These are phyloP conservation scores for Scolopax mira DNA, from an alignment of 2,113 vertebrate species.

Conservation along the genomic window DNA sequence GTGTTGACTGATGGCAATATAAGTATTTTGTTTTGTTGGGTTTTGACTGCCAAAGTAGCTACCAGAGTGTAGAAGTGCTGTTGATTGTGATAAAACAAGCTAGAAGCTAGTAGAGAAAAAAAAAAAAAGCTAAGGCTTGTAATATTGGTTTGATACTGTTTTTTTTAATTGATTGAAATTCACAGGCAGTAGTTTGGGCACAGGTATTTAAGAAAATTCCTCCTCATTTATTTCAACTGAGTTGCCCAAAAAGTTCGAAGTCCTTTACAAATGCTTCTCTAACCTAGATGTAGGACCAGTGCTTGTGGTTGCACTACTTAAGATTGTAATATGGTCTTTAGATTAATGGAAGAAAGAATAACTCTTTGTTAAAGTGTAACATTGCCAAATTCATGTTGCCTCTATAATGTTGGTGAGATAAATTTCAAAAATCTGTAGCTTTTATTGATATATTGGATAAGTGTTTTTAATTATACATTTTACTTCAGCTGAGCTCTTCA, in stretches of 20 bases:
- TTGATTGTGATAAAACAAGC: background rate
- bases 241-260: background rate
- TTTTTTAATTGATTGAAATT: background rate
- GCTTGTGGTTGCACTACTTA: background rate
- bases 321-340: background rate
- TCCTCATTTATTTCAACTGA: background rate
- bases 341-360: background rate
- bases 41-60: background rate
- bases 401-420: background rate
- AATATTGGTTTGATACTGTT: background rate
- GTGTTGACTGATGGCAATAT: background rate
- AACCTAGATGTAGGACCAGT: background rate
- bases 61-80: background rate
- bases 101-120: background rate
- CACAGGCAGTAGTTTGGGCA: background rate
- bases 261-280: background rate
- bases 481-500: background rate
- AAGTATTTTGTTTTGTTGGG: background rate
- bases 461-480: background rate
- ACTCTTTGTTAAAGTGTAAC: background rate
- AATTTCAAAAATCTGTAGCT: background rate
- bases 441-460: background rate
- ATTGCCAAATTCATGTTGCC: background rate
- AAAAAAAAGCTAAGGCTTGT: background rate
- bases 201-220: background rate